Evolutionary conservation across 2,888 invertebrate genomes (phyloP).

Genomic region (Entomobrya multifasciata): DNA sequence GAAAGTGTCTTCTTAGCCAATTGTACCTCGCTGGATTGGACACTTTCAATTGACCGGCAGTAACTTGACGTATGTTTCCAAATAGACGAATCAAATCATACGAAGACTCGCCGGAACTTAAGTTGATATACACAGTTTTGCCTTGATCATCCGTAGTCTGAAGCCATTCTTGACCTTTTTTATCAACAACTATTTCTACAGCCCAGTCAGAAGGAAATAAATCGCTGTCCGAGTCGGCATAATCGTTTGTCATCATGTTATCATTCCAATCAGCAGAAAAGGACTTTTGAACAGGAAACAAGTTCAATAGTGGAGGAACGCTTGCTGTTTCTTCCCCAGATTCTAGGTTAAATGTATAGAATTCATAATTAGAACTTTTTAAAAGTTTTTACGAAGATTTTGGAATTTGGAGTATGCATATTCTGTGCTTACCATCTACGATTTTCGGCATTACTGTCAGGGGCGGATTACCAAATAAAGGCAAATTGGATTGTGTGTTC

Average conservation of each 20-base stretch:
- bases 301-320: slow-evolving; percentile 46
- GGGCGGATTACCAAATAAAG: too few relatives aligned
- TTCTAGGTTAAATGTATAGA: too few relatives aligned
- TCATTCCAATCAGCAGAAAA: slow-evolving; percentile 51
- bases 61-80: background rate
- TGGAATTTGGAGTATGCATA: too few relatives aligned
- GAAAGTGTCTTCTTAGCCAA: slow-evolving; percentile 66
- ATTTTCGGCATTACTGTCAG: too few relatives aligned
- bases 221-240: background rate
- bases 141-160: slow-evolving; percentile 80
- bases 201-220: slow-evolving; percentile 57
- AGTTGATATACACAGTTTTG: slow-evolving; percentile 80
- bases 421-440: too few relatives aligned
- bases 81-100: slow-evolving; percentile 68
- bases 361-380: too few relatives aligned
- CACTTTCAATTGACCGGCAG: slow-evolving; percentile 35
- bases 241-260: slow-evolving; percentile 37
- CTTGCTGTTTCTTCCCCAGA: background rate
- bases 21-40: slow-evolving; percentile 33
- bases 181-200: slow-evolving; percentile 59
- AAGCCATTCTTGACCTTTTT: slow-evolving; percentile 70
- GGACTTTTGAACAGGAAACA: slow-evolving; percentile 48
- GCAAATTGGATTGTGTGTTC: too few relatives aligned
- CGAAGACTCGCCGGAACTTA: slow-evolving; percentile 80
- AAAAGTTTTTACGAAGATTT: too few relatives aligned